Conservation (phyloP, 2,113 vertebrate species). For the Peromyscus polionotus region DNA sequence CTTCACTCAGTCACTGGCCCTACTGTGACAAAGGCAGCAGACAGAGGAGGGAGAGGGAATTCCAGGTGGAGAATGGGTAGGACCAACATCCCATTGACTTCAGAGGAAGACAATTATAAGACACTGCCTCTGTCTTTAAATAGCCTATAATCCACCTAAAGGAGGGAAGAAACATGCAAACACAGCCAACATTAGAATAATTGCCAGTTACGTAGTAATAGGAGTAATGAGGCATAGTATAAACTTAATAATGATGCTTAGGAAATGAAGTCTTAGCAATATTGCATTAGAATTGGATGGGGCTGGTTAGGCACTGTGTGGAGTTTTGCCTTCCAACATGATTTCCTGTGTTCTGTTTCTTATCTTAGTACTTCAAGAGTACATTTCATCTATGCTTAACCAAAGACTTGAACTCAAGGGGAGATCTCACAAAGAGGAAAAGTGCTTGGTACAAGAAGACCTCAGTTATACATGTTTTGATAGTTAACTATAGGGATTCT, state of each 20-base stretch:
- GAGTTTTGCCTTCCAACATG: not conserved
- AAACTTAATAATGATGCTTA: slow-evolving; percentile 31
- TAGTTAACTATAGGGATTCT: not conserved
- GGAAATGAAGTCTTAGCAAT: slow-evolving; percentile 19
- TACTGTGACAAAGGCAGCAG: not conserved
- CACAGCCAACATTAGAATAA: slow-evolving; percentile 49
- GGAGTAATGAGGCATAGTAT: not conserved
- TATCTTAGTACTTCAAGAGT: not conserved
- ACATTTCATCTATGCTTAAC: not conserved
- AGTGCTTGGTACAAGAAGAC: not conserved
- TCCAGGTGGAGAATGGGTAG: not conserved
- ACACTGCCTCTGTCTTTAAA: slow-evolving; percentile 41
- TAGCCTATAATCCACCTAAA: not conserved
- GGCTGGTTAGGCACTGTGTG: not conserved
- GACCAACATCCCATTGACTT: slow-evolving; percentile 32
- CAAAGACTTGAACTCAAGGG: not conserved
- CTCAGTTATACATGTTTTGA: not conserved
- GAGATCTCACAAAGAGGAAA: not conserved
- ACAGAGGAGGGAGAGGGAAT: not conserved
- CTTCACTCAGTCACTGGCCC: not conserved
- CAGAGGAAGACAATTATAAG: slow-evolving; percentile 17
- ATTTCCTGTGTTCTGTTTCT: slow-evolving; percentile 2
- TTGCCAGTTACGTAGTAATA: not conserved
- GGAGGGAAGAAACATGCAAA: slow-evolving; percentile 19
- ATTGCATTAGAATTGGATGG: not conserved